These are phyloP conservation scores for Trachymyrmex septentrionalis DNA, from an alignment of 1,140 invertebrate genomes.

Conservation along the genomic window DNA sequence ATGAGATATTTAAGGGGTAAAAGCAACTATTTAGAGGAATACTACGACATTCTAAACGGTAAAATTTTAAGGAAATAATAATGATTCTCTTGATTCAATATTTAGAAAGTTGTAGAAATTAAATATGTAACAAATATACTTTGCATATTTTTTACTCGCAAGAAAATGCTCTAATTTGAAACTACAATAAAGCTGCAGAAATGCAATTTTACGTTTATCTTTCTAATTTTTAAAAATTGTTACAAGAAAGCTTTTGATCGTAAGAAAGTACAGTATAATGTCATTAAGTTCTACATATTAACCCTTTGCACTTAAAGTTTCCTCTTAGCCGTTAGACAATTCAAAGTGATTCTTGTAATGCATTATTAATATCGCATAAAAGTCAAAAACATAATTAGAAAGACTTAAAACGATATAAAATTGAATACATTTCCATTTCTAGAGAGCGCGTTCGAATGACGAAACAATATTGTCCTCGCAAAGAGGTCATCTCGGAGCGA, in stretches of 20 bases:
- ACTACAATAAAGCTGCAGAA: background rate
- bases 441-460: background rate
- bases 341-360: background rate
- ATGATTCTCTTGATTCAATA: background rate
- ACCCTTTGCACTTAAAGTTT: background rate
- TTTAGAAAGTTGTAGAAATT: conserved; percentile 4
- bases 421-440: background rate
- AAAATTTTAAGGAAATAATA: background rate
- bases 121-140: background rate
- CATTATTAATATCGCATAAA: background rate
- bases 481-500: background rate
- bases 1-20: background rate
- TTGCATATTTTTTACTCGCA: background rate
- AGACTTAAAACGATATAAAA: background rate
- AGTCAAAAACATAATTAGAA: background rate
- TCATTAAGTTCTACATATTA: background rate
- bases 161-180: conserved; percentile 8
- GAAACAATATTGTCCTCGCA: background rate
- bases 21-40: background rate
- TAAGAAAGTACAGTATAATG: background rate
- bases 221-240: background rate
- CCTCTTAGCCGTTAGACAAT: background rate
- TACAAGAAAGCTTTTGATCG: background rate
- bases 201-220: background rate
- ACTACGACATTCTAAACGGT: background rate